These are phyloP conservation scores for Chloroceryle amazona DNA, from an alignment of 2,797 vertebrate genomes.

Conservation along the genomic window DNA sequence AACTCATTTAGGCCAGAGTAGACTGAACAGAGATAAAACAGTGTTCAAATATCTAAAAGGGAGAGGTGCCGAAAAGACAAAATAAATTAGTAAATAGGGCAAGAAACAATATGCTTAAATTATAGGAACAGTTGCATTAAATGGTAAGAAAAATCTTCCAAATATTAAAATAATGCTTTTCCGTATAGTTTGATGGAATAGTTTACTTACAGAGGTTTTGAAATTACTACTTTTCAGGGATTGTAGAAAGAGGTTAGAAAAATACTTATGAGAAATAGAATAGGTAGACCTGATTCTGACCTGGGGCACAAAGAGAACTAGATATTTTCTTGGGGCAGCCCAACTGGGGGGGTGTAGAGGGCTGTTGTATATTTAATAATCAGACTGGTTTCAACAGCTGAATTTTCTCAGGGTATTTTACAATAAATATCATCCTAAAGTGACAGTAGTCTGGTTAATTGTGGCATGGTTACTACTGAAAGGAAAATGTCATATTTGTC, in stretches of 20 bases:
- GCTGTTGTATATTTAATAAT: not conserved
- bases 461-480: conserved; percentile 7
- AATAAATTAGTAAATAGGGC: not conserved
- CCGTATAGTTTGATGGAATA: not conserved
- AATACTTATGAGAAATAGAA: not conserved
- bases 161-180: not conserved
- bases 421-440: not conserved
- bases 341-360: accelerated
- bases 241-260: not conserved
- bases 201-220: not conserved
- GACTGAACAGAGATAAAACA: not conserved
- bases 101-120: not conserved
- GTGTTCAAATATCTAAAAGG: not conserved
- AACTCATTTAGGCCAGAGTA: not conserved
- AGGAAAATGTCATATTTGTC: conserved; percentile 16
- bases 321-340: not conserved
- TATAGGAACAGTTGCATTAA: not conserved
- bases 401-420: conserved; percentile 1
- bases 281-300: not conserved
- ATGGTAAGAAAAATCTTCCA: not conserved
- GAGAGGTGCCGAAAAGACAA: not conserved
- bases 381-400: not conserved
- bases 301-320: not conserved
- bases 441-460: not conserved
- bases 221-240: not conserved